Evolutionary conservation across 1,140 invertebrate genomes (phyloP).

Genomic region (Pentalonia nigronervosa): DNA sequence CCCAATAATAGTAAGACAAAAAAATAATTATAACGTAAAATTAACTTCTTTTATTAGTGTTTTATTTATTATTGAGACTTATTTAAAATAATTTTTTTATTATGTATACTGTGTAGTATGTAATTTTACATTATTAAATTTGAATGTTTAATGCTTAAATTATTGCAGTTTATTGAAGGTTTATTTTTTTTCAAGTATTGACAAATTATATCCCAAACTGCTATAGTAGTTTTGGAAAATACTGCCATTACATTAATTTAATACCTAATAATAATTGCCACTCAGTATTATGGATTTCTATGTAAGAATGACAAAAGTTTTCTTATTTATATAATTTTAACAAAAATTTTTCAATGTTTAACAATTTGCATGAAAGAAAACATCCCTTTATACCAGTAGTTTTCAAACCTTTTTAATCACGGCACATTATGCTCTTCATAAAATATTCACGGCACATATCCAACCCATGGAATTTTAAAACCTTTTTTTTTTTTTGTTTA

Average conservation of each 20-base stretch:
- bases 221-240: neutral
- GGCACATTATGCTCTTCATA: too few species aligned
- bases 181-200: neutral
- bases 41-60: neutral
- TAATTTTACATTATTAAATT: constrained; percentile 39
- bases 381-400: too few species aligned
- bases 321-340: neutral
- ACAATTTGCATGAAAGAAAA: neutral
- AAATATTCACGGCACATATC: too few species aligned
- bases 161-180: constrained; percentile 1
- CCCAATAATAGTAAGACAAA: constrained; percentile 21
- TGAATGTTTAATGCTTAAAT: constrained; percentile 25
- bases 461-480: too few species aligned
- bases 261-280: neutral
- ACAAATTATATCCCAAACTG: neutral
- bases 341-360: neutral
- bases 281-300: neutral
- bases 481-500: too few species aligned
- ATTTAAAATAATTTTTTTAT: constrained; percentile 46
- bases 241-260: neutral
- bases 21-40: neutral
- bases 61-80: constrained; percentile 47
- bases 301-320: neutral
- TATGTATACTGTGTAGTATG: constrained; percentile 37
- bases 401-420: too few species aligned